Conservation (phyloP, 2,888 invertebrate species). For the Siphlonurus alternatus region DNA sequence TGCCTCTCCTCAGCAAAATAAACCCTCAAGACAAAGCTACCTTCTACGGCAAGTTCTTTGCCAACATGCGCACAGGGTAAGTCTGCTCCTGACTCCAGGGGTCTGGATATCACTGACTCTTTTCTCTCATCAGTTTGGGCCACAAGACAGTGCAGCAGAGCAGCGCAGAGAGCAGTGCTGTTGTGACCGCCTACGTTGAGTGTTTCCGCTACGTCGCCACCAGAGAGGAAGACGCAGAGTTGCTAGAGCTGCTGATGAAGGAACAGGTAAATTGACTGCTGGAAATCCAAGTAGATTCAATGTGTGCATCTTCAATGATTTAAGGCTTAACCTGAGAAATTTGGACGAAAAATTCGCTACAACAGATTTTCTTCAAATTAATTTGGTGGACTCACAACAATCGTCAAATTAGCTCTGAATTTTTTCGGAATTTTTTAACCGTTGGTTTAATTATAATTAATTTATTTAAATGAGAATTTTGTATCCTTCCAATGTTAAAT, state of each 20-base stretch:
- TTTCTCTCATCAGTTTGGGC: constrained; percentile 33
- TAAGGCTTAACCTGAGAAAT: no score
- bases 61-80: constrained; percentile 48
- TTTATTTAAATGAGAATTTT: no score
- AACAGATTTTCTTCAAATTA: no score
- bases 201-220: constrained; percentile 48
- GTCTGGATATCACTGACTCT: not conserved
- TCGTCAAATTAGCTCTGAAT: no score
- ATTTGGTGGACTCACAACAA: no score
- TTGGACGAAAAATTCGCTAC: no score
- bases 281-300: no score
- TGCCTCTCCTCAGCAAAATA: constrained; percentile 58
- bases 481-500: no score
- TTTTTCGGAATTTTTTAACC: no score
- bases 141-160: constrained; percentile 39
- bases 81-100: constrained; percentile 14
- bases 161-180: constrained; percentile 47
- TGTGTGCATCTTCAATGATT: no score
- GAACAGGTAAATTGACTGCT: constrained; percentile 16
- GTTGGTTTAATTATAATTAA: no score
- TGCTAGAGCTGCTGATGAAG: constrained; percentile 29
- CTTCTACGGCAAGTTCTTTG: constrained; percentile 50
- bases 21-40: constrained; percentile 23
- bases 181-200: constrained; percentile 52
- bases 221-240: constrained; percentile 26